phyloP scores from a whole-genome alignment of 2,797 vertebrate genomes.

The Halcyon badia region DNA sequence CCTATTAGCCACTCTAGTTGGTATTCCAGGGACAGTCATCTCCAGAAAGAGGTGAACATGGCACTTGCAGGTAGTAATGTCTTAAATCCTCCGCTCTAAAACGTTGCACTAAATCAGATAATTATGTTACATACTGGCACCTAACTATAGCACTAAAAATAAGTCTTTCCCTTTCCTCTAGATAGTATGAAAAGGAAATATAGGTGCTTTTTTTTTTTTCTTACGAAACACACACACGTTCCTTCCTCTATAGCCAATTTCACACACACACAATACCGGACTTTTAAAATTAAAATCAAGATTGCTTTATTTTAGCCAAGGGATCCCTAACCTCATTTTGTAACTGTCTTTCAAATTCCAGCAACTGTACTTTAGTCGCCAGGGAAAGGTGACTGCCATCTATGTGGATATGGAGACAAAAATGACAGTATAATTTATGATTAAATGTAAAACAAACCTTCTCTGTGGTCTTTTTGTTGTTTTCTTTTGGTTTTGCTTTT shows the following conservation, averaged over 20 bases:
- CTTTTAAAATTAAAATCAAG: background rate
- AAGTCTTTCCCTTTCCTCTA: background rate
- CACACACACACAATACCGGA: background rate
- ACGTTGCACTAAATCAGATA: background rate
- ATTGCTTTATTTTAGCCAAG: background rate
- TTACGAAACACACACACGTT: background rate
- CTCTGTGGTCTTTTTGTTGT: background rate
- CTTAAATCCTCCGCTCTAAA: background rate
- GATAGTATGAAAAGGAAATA: background rate
- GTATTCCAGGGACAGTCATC: background rate
- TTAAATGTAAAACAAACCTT: background rate
- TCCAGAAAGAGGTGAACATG: background rate
- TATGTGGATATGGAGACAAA: background rate
- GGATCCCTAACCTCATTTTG: background rate
- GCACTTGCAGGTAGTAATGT: background rate
- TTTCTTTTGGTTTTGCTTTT: background rate
- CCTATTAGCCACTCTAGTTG: background rate
- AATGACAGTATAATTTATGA: background rate
- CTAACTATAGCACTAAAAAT: background rate
- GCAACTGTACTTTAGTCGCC: background rate
- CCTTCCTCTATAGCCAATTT: background rate
- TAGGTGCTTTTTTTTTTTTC: fast-evolving
- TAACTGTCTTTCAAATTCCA: background rate
- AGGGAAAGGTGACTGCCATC: background rate
- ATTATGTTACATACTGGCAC: background rate